A percentile compares a stretch with the other conserved stretches of the same genome.
Evolutionary conservation across 2,888 invertebrate species (phyloP).

Genomic region (Noctuana brunneofusca): DNA sequence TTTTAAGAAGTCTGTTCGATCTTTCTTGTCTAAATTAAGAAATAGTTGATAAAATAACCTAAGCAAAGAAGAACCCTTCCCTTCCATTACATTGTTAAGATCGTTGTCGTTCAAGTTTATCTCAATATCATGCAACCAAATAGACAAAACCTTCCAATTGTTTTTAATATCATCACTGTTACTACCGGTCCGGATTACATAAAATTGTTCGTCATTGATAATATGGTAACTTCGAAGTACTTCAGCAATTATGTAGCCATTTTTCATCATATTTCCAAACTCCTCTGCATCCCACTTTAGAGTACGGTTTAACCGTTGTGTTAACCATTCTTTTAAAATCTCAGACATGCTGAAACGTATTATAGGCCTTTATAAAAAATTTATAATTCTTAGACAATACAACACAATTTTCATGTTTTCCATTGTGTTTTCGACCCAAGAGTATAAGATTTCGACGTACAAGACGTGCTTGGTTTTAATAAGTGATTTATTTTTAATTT

Average conservation of each 20-base stretch:
- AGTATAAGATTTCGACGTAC: too few relatives aligned
- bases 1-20: conserved; percentile 80
- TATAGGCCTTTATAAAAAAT: background rate
- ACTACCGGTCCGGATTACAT: conserved; percentile 67
- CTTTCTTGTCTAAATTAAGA: conserved; percentile 82
- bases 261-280: conserved; percentile 81
- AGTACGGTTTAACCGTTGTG: conserved; percentile 78
- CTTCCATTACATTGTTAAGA: conserved; percentile 73
- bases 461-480: background rate
- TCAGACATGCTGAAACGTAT: conserved; percentile 73
- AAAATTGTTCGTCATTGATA: conserved; percentile 81
- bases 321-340: conserved; percentile 84
- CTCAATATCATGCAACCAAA: conserved; percentile 80
- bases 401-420: too few relatives aligned
- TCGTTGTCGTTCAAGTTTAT: conserved; percentile 70
- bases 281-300: conserved; percentile 79
- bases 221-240: conserved; percentile 83
- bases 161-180: conserved; percentile 66
- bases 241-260: conserved; percentile 81
- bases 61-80: conserved; percentile 76
- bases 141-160: conserved; percentile 77
- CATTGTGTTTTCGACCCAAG: too few relatives aligned
- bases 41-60: conserved; percentile 85
- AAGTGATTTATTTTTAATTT: background rate
- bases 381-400: background rate